phyloP scores from a whole-genome alignment of 2,113 vertebrate species.

The Xerus inauris region DNA sequence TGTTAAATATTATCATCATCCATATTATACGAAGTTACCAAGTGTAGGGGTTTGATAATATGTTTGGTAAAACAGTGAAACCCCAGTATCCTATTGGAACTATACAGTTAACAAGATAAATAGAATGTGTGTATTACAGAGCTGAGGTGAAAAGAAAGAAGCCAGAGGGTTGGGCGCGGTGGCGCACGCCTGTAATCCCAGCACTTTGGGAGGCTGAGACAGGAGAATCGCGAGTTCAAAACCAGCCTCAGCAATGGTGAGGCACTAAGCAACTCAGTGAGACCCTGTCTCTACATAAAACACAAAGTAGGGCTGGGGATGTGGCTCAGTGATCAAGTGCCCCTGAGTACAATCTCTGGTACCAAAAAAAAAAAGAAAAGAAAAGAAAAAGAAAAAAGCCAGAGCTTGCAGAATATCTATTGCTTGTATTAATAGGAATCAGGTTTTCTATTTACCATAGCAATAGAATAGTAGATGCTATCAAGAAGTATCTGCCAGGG shows the following conservation, averaged over 20 bases:
- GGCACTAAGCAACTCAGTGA: no score
- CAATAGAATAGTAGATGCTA: not conserved
- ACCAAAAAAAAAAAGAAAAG: no score
- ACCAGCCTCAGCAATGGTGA: no score
- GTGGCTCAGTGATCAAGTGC: no score
- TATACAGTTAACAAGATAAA: not conserved
- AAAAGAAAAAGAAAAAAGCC: no score
- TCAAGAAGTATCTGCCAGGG: constrained; percentile 39
- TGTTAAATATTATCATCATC: not conserved
- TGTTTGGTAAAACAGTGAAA: not conserved
- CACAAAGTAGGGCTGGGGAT: no score
- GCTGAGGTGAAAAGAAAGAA: constrained; percentile 4
- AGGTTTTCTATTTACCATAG: not conserved
- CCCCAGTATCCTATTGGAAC: not conserved
- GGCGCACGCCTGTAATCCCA: no score
- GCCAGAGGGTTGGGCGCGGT: no score
- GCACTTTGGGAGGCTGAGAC: no score
- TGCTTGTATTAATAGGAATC: not conserved
- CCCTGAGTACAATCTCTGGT: no score
- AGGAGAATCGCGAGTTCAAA: no score
- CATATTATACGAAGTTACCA: not conserved
- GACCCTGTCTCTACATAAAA: no score
- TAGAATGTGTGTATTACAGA: not conserved
- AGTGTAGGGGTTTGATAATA: not conserved
- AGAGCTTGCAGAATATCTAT: not conserved